These are phyloP conservation scores for Merluccius polli DNA, from an alignment of 2,797 vertebrate genomes.

Conservation along the genomic window DNA sequence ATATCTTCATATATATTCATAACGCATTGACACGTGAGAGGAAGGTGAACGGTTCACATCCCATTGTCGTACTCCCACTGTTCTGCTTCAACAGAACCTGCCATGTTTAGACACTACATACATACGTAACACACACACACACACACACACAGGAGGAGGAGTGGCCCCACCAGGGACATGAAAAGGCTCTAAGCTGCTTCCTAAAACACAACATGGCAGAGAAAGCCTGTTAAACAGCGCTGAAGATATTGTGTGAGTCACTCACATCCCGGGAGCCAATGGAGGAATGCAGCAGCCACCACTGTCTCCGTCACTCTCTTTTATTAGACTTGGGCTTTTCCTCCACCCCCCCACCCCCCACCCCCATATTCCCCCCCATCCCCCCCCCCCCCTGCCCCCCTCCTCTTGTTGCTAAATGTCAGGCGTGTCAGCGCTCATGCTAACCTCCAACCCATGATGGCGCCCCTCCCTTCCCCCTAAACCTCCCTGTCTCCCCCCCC, in stretches of 20 bases:
- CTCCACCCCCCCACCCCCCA: constrained; percentile 18
- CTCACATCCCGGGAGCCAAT: constrained; percentile 29
- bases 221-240: constrained; percentile 44
- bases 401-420: constrained; percentile 34
- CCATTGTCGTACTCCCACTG: neutral
- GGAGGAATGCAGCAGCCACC: constrained; percentile 54
- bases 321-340: constrained; percentile 61
- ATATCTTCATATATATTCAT: neutral
- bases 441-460: constrained; percentile 22
- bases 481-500: constrained; percentile 5
- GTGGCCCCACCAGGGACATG: neutral
- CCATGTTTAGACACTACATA: neutral
- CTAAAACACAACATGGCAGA: neutral
- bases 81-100: neutral
- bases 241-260: constrained; percentile 50
- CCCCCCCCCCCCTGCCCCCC: neutral
- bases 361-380: neutral
- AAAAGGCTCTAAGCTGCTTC: neutral
- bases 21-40: neutral
- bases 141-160: neutral
- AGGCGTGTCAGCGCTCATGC: constrained; percentile 33
- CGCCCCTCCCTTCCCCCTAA: neutral
- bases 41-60: neutral
- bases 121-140: neutral
- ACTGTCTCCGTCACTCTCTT: constrained; percentile 63